Evolutionary conservation across 1,140 invertebrate genomes (phyloP), one percentile per base, ranked within the genome.

Genomic region (Papilio xuthus): DNA sequence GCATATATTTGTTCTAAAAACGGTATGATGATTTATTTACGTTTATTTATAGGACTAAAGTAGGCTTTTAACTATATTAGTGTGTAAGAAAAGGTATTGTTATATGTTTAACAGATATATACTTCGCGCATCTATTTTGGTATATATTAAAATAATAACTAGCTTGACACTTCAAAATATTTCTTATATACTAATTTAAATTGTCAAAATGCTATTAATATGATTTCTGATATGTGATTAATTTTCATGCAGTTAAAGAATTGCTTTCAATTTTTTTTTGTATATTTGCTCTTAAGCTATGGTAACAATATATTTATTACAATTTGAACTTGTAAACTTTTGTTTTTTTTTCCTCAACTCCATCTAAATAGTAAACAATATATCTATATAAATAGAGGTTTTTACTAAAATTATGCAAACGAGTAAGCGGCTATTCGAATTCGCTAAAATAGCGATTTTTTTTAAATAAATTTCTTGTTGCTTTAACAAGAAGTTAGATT

Each of bases 21-120:
- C n/a, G 15, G 50, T 53, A 53, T 53, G 50, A 53, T 53, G 32
- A 37, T 53, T 20, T 1, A 20, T 8, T n/a, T 53, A 47, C 18
- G 82, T 84, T 84, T 77, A 72, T 53, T 9, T 20, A n/a, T 53
- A 53, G 18, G 50, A 53, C 50, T 53, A 9, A n/a, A 20, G n/a
- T 53, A 20, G 50, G 50, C 50, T 53, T 53, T 20, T 20, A 20
- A 53, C n/a, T 18, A 50, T 53, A 15, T 47, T 47, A 53, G n/a
- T 53, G 50, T 53, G 6, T 20, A 53, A 53, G 50, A 53, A 53
- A 53, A 53, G 50, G 50, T 53, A 53, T 53, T 53, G 13, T 73
- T 72, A 80, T 82, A 81, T 76, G 56, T 83, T 82, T 82, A 87
- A 84, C 83, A 87, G 50, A n/a, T 53, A 53, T 47, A 15, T 47